Conservation (phyloP, 2,888 invertebrate species). For the Tachystola acroxantha region DNA sequence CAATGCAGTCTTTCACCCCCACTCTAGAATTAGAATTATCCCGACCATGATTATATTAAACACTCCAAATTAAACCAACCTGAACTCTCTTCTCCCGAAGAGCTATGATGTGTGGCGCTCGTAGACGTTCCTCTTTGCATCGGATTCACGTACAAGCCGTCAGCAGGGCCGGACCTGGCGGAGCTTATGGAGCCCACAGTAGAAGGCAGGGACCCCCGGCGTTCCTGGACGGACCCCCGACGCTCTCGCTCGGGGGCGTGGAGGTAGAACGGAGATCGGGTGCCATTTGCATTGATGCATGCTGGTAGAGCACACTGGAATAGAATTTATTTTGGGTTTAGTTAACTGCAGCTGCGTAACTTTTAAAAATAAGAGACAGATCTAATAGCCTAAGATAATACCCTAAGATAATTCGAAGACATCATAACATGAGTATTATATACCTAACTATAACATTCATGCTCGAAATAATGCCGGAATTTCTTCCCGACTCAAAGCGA, state of each 20-base stretch:
- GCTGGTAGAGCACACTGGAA: constrained; percentile 76
- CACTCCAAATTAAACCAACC: constrained; percentile 49
- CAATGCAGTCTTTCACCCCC: not conserved
- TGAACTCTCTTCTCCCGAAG: constrained; percentile 67
- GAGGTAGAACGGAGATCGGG: constrained; percentile 83
- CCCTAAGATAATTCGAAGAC: too few species aligned
- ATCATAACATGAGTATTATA: too few species aligned
- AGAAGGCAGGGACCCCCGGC: constrained; percentile 58
- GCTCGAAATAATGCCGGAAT: too few species aligned
- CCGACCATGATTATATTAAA: too few species aligned
- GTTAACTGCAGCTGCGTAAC: too few species aligned
- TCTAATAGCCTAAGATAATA: too few species aligned
- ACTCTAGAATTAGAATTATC: not conserved
- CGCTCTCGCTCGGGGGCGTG: constrained; percentile 81
- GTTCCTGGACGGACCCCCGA: constrained; percentile 44
- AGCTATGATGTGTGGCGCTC: constrained; percentile 50
- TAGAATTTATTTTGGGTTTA: not conserved
- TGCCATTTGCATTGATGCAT: constrained; percentile 68
- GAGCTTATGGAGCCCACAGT: constrained; percentile 61
- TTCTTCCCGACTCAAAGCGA: too few species aligned
- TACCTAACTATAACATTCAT: too few species aligned
- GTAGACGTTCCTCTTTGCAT: constrained; percentile 77
- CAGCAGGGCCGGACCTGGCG: constrained; percentile 78
- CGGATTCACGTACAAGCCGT: constrained; percentile 91
- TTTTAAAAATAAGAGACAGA: too few species aligned